Evolutionary conservation across 1,140 invertebrate species (phyloP).

Genomic region (Diabrotica virgifera): DNA sequence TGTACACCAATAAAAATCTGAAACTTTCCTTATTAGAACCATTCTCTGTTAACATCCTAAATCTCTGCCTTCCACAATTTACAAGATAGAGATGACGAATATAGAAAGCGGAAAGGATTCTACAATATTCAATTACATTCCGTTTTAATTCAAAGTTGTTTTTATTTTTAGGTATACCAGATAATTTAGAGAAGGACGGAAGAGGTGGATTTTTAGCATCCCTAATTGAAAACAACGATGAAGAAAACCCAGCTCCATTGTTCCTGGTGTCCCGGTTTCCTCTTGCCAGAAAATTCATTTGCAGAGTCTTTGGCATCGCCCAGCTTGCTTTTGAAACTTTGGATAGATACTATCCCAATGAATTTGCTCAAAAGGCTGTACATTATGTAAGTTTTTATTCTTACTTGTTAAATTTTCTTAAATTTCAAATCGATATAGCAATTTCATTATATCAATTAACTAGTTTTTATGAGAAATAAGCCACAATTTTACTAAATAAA

Average conservation of each 20-base stretch:
- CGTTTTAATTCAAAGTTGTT: no score
- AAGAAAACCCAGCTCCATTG: conserved; percentile 50
- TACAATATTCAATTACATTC: no score
- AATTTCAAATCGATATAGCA: no score
- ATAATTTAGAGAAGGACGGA: conserved; percentile 69
- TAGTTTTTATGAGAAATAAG: no score
- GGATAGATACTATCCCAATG: conserved; percentile 58
- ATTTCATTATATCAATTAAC: no score
- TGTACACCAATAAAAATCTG: no score
- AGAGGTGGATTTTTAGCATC: conserved; percentile 66
- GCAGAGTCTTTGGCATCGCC: conserved; percentile 53
- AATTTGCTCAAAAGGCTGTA: conserved; percentile 53
- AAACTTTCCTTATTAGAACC: no score
- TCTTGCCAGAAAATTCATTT: conserved; percentile 58
- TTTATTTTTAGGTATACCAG: conserved; percentile 53
- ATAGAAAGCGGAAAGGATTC: no score
- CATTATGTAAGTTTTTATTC: conserved; percentile 54
- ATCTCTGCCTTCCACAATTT: no score
- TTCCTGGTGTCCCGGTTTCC: conserved; percentile 57
- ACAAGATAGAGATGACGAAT: no score
- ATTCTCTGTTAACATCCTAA: no score
- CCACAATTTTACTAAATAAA: no score
- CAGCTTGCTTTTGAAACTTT: conserved; percentile 59
- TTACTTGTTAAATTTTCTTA: not conserved
- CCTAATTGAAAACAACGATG: conserved; percentile 54